These are phyloP conservation scores for Lysandra bellargus DNA, from an alignment of 2,888 invertebrate species.

Conservation along the genomic window DNA sequence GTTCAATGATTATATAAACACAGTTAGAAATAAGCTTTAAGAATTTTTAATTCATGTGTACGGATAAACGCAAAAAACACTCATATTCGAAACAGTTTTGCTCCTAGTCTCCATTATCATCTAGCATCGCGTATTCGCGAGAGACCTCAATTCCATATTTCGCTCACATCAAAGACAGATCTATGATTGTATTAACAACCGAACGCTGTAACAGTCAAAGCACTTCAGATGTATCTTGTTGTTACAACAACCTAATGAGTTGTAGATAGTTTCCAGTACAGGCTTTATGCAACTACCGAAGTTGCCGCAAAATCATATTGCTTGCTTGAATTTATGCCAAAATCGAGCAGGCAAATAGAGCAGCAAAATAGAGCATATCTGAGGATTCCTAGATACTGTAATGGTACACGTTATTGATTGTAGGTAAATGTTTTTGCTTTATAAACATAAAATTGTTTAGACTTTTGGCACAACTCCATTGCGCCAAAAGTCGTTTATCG, in stretches of 20 bases:
- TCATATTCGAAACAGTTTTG: too few species aligned
- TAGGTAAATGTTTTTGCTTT: neutral
- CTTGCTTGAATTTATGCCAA: constrained; percentile 10
- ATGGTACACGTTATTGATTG: neutral
- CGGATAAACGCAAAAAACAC: too few species aligned
- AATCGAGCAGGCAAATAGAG: neutral
- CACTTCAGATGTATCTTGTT: neutral
- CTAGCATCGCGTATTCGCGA: too few species aligned
- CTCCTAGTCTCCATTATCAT: too few species aligned
- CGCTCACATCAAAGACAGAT: neutral
- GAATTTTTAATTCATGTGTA: too few species aligned
- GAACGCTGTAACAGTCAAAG: neutral
- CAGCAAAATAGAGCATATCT: neutral
- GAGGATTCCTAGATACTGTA: neutral
- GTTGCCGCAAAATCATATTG: constrained; percentile 5
- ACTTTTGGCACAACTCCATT: too few species aligned
- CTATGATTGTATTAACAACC: neutral
- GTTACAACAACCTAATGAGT: constrained; percentile 10
- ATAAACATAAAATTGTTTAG: too few species aligned
- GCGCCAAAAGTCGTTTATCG: too few species aligned
- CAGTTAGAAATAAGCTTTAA: too few species aligned
- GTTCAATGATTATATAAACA: too few species aligned
- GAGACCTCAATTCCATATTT: neutral
- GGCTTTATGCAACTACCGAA: constrained; percentile 26
- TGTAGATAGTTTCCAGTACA: constrained; percentile 15